phyloP scores from a whole-genome alignment of 2,113 vertebrate genomes.

The Alexandromys fortis region DNA sequence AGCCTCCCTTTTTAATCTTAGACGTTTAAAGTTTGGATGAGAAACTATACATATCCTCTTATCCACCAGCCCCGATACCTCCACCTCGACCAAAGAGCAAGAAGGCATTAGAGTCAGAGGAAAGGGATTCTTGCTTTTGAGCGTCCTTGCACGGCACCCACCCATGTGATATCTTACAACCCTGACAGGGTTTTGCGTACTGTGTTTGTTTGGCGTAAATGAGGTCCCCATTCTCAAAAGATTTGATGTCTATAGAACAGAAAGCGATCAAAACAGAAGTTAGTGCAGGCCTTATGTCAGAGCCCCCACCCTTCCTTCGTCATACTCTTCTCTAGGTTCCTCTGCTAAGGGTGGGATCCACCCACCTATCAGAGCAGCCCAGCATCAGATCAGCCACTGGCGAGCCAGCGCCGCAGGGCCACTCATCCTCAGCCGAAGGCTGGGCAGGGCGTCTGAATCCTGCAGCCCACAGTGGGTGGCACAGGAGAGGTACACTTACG shows the following conservation, averaged over 20 bases:
- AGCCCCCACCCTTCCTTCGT: not conserved
- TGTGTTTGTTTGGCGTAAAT: not conserved
- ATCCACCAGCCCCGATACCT: not conserved
- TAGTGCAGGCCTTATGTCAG: not conserved
- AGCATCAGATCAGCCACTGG: too few relatives aligned
- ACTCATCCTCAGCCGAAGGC: not conserved
- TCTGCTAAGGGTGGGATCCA: not conserved
- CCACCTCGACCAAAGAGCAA: not conserved
- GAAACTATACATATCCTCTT: not conserved
- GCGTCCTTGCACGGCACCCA: not conserved
- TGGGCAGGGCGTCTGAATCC: not conserved
- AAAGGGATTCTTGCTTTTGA: not conserved
- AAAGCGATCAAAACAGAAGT: not conserved
- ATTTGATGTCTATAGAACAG: not conserved
- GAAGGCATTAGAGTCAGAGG: not conserved
- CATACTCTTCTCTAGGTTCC: not conserved
- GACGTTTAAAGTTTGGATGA: not conserved
- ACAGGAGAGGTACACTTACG: not conserved
- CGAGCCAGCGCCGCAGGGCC: not conserved
- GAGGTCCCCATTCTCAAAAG: not conserved
- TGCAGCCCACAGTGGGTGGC: accelerated
- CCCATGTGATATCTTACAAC: not conserved
- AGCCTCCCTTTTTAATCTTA: not conserved
- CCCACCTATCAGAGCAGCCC: not conserved
- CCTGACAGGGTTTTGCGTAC: not conserved